Conservation (phyloP, 2,888 invertebrate species). For the Tachina grossa region DNA sequence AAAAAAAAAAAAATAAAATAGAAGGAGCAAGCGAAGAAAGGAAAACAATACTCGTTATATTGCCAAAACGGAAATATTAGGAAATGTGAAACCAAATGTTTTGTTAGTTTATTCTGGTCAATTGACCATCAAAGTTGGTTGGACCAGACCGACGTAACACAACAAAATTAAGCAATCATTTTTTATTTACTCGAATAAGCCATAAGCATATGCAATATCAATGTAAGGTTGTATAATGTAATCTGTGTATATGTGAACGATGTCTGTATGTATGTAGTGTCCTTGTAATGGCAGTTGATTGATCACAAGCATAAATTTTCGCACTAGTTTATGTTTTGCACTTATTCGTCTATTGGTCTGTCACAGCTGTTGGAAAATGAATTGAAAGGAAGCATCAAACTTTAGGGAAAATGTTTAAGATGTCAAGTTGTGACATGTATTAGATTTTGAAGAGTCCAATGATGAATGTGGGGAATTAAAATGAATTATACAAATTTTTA, state of each 20-base stretch:
- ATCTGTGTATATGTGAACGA: background rate
- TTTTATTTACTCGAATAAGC: constrained; percentile 26
- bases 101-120: constrained; percentile 54
- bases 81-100: constrained; percentile 60
- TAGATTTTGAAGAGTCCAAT: constrained; percentile 27
- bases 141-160: constrained; percentile 20
- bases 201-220: background rate
- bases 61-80: constrained; percentile 52
- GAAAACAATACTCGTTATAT: background rate
- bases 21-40: background rate
- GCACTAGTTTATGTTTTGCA: constrained; percentile 50
- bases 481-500: background rate
- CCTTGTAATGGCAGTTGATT: constrained; percentile 42
- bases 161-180: constrained; percentile 50
- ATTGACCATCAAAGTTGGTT: constrained; percentile 11
- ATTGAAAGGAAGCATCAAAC: background rate
- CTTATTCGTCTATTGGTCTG: constrained; percentile 24
- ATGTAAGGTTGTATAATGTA: background rate
- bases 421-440: constrained; percentile 68
- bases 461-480: background rate
- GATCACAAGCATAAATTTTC: constrained; percentile 67
- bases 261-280: background rate
- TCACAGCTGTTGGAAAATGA: background rate
- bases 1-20: background rate
- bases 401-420: constrained; percentile 62